Conservation (phyloP, 2,113 vertebrate genomes). For the Dromiciops gliroides region DNA sequence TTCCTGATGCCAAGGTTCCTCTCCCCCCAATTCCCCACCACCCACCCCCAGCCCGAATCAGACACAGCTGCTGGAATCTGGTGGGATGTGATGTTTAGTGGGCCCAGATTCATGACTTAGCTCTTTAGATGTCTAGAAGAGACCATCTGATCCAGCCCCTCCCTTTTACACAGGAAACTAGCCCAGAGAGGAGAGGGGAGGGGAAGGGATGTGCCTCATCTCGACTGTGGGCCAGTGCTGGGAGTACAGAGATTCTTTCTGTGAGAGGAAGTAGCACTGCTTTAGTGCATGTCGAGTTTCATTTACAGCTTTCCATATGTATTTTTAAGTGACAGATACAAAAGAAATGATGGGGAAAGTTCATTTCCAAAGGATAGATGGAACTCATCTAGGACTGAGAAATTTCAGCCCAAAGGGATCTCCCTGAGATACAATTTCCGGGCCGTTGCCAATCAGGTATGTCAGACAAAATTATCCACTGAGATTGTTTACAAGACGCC, state of each 20-base stretch:
- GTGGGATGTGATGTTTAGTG: not conserved
- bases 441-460: conserved; percentile 85
- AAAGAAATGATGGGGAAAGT: not conserved
- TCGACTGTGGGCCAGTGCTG: not conserved
- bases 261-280: not conserved
- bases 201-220: conserved; percentile 9
- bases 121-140: not conserved
- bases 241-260: not conserved
- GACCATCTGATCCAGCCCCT: conserved; percentile 50
- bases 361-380: conserved; percentile 65
- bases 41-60: not conserved
- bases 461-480: not conserved
- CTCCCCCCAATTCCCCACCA: not conserved
- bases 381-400: not conserved
- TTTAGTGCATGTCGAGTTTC: conserved; percentile 20
- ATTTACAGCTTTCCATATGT: conserved; percentile 50
- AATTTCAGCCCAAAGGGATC: conserved; percentile 80
- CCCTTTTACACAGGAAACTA: not conserved
- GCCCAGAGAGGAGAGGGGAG: conserved; percentile 26
- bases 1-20: not conserved
- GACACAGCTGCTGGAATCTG: not conserved
- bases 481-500: not conserved
- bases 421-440: conserved; percentile 84
- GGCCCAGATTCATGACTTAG: conserved; percentile 14
- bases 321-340: conserved; percentile 43